Conservation (phyloP, 2,888 invertebrate species). For the Spilosoma lubricipeda region DNA sequence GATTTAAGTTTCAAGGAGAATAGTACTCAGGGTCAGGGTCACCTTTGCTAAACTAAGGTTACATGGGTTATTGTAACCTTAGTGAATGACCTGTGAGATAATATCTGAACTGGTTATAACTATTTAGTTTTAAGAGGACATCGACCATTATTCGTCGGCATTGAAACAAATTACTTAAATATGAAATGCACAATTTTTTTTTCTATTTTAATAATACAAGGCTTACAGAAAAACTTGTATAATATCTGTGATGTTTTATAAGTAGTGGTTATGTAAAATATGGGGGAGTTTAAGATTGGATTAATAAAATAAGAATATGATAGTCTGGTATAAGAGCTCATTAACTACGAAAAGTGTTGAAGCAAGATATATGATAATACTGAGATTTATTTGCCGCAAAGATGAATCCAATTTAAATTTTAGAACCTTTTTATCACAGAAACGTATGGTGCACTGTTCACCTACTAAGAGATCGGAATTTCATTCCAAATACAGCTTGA, state of each 20-base stretch:
- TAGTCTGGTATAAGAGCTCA: neutral
- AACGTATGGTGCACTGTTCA: neutral
- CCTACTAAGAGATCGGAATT: slow-evolving; percentile 19
- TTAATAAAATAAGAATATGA: too few species aligned
- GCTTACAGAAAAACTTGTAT: neutral
- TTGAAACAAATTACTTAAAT: neutral
- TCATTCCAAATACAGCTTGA: slow-evolving; percentile 24
- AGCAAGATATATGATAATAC: neutral
- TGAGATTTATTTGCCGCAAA: neutral
- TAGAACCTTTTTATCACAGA: slow-evolving; percentile 16
- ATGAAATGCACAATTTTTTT: neutral
- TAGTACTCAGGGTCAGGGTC: slow-evolving; percentile 31
- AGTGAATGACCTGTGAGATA: slow-evolving; percentile 8
- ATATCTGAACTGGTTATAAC: neutral
- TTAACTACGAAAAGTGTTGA: neutral
- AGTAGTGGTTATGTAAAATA: too few species aligned
- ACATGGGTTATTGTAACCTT: slow-evolving; percentile 28
- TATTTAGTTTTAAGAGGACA: neutral
- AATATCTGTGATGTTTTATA: neutral
- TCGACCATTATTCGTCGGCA: neutral
- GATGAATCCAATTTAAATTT: slow-evolving; percentile 15
- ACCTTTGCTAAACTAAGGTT: slow-evolving; percentile 33
- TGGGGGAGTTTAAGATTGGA: too few species aligned
- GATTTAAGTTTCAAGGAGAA: slow-evolving; percentile 32
- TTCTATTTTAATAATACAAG: neutral